Evolutionary conservation across 2,113 vertebrate genomes (phyloP).

Genomic region (Saccopteryx leptura): DNA sequence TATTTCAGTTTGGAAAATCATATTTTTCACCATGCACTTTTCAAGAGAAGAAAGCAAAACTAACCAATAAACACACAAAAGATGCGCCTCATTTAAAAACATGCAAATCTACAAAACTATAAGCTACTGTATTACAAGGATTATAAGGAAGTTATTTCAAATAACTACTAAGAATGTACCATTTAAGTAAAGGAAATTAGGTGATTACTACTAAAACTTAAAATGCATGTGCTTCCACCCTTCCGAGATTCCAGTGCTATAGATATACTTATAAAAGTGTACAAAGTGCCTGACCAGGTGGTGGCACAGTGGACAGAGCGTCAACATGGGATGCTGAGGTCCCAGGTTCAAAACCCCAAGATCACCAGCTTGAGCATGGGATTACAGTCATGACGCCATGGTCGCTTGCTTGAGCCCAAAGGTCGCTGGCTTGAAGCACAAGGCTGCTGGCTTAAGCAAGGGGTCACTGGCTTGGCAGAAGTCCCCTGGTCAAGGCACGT

Average conservation of each 20-base stretch:
- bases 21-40: conserved; percentile 41
- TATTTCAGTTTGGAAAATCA: neutral
- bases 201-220: conserved; percentile 18
- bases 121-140: neutral
- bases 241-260: neutral
- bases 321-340: too few relatives aligned
- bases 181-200: conserved; percentile 48
- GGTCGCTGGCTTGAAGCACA: too few relatives aligned
- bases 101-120: conserved; percentile 23
- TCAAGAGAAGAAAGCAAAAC: conserved; percentile 15
- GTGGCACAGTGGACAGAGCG: too few relatives aligned
- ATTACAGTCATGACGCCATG: too few relatives aligned
- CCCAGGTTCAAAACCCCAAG: too few relatives aligned
- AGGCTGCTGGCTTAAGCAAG: too few relatives aligned
- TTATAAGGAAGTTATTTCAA: conserved; percentile 8
- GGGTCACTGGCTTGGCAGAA: too few relatives aligned
- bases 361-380: too few relatives aligned
- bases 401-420: too few relatives aligned
- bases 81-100: neutral
- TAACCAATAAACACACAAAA: conserved; percentile 14
- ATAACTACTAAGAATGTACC: neutral
- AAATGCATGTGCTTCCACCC: neutral
- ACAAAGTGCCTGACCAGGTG: too few relatives aligned
- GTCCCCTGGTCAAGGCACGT: too few relatives aligned
- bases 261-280: neutral